phyloP scores from a whole-genome alignment of 2,888 invertebrate genomes.

The Drosophila vallismaia region DNA sequence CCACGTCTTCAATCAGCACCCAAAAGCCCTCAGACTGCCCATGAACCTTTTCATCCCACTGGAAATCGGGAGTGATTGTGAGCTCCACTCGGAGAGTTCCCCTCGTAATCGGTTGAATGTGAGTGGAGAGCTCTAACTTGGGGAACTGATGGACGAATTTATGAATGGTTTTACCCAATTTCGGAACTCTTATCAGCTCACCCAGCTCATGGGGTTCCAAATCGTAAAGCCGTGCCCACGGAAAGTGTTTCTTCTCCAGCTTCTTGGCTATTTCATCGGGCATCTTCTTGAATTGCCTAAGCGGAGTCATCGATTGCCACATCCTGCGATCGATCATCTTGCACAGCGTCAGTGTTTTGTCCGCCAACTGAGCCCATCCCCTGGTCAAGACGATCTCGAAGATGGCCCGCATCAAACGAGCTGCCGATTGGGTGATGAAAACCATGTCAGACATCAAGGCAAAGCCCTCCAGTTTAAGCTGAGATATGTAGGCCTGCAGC shows the following conservation, averaged over 20 bases:
- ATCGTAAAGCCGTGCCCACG: constrained; percentile 97
- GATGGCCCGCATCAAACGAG: constrained; percentile 96
- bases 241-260: constrained; percentile 98
- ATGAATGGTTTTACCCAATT: constrained; percentile 94
- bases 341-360: constrained; percentile 96
- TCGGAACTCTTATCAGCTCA: constrained; percentile 86
- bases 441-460: constrained; percentile 99
- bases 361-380: constrained; percentile 99
- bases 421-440: constrained; percentile 98
- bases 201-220: constrained; percentile 98
- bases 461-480: constrained; percentile 98
- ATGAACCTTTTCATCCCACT: constrained; percentile 98
- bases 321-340: constrained; percentile 99
- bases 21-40: constrained; percentile 94
- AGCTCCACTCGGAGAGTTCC: constrained; percentile 97
- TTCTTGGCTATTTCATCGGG: constrained; percentile 98
- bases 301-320: constrained; percentile 99
- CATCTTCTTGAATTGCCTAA: constrained; percentile 98
- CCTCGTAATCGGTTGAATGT: constrained; percentile 98
- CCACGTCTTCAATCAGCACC: constrained; percentile 94
- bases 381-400: constrained; percentile 97
- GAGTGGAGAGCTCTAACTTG: constrained; percentile 96
- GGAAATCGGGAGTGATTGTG: constrained; percentile 99
- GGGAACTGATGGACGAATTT: constrained; percentile 95
- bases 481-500: constrained; percentile 98